A percentile compares a stretch with the other conserved stretches of the same genome.
These are phyloP conservation scores for Menura novaehollandiae DNA, from an alignment of 2,113 vertebrate genomes.

Conservation along the genomic window DNA sequence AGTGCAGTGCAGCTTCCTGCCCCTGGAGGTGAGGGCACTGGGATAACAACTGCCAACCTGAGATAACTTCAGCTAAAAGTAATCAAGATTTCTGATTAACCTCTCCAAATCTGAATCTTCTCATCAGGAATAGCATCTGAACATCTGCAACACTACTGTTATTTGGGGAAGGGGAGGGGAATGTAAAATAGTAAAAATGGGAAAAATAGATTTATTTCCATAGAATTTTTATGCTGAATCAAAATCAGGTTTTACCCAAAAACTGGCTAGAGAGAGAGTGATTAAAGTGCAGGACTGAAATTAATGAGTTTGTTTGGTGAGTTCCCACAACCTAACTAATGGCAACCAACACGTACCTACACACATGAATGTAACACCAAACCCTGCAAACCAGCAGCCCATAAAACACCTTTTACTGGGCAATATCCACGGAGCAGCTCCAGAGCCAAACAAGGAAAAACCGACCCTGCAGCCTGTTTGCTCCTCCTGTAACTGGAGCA, in stretches of 20 bases:
- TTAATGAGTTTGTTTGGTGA: neutral
- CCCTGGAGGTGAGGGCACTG: neutral
- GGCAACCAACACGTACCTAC: neutral
- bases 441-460: neutral
- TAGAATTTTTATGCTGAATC: neutral
- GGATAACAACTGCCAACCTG: neutral
- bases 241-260: neutral
- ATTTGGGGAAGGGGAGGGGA: rapidly evolving
- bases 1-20: neutral
- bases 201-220: neutral
- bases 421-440: neutral
- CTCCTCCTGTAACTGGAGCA: neutral
- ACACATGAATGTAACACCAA: rapidly evolving
- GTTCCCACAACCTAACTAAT: neutral
- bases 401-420: neutral
- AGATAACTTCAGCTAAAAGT: neutral
- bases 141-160: neutral
- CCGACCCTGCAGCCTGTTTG: neutral
- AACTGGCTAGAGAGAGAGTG: neutral
- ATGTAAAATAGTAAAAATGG: neutral
- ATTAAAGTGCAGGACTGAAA: neutral
- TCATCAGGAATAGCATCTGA: neutral
- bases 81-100: neutral
- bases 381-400: neutral
- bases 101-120: neutral